phyloP scores from a whole-genome alignment of 2,888 invertebrate genomes.

The Lasioglossum morio region DNA sequence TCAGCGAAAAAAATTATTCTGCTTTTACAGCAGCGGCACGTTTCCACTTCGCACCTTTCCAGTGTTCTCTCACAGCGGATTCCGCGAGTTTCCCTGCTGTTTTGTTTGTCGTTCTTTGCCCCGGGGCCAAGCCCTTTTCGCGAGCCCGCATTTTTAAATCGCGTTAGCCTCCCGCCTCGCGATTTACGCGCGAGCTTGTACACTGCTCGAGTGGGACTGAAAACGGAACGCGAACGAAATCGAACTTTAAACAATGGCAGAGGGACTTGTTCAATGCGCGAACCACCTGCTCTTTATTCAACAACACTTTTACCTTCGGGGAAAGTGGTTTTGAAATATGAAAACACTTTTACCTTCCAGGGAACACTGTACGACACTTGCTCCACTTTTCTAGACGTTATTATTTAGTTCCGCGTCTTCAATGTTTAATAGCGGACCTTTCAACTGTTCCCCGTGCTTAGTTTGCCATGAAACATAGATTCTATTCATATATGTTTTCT shows the following conservation, averaged over 20 bases:
- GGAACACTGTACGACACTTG: not conserved
- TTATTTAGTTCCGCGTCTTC: not conserved
- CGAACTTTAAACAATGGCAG: constrained; percentile 1
- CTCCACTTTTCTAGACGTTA: not conserved
- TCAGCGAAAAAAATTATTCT: constrained; percentile 17
- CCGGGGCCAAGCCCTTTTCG: constrained; percentile 17
- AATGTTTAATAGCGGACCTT: not conserved
- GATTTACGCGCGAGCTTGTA: constrained; percentile 36
- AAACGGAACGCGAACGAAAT: constrained; percentile 14
- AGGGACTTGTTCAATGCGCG: not conserved
- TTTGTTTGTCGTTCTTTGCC: constrained; percentile 37
- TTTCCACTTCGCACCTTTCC: constrained; percentile 37
- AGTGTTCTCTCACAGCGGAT: constrained; percentile 11
- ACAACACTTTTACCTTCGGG: not conserved
- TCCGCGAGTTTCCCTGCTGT: constrained; percentile 24
- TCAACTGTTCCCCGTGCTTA: not conserved
- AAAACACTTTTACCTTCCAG: not conserved
- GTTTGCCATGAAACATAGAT: not conserved
- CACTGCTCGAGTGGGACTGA: constrained; percentile 10
- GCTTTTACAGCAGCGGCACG: constrained; percentile 7
- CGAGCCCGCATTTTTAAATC: constrained; percentile 44
- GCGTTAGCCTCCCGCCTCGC: constrained; percentile 41
- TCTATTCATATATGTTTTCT: not conserved
- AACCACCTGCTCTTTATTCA: not conserved
- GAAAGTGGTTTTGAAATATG: not conserved